Base-by-base conservation (phyloP, 1,140 invertebrate species). In the Coenobita brevimanus region DNA sequence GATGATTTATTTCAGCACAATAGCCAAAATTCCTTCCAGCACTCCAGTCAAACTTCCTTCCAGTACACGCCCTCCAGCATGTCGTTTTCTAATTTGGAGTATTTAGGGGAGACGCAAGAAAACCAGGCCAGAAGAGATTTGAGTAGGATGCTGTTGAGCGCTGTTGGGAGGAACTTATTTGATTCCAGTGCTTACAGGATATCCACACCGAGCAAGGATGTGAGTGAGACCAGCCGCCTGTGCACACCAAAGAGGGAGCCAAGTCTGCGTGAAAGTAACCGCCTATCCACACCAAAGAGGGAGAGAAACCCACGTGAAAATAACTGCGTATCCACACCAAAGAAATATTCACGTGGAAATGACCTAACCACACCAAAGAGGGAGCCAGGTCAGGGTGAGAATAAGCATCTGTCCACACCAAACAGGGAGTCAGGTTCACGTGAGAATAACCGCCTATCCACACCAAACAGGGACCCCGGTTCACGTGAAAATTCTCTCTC, bases 151-250 rank as follows among this genome's bases (percentile, higher is more conserved):
- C 43, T 89, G 6, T 43, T 83, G 24, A 80, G 75, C 13, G 75
- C 88, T 38, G 88, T 89, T 3, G 88, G 76, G 36, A 83, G 76
- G 13, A 89, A 89, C 69, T 67, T 89, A 27, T 89, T 89, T 36
- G 88, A 89, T 13, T 83, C 88, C 6, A 50, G 46, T 13, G 54
- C 43, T 76, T 54, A 43, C 46, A 78, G 75, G 57, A 50, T 84
- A 73, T 85, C 80, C 57, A 50, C 82, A 17, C 76, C 85, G 10
- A 21, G 41, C 10, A 38, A 71, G 15, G 64, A 62, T n/a, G n/a
- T n/a, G n/a, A n/a, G n/a, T n/a, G n/a, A n/a, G n/a, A 71, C 43
- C 85, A 71, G 30, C 46, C 64, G 75, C 54, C 46, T 84, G 73
- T 85, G 71, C 57, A 50, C 82, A 17, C 76, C 85, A 13, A 21